Base-by-base conservation (phyloP, 2,888 invertebrate genomes). In the Leptinotarsa haldemani region DNA sequence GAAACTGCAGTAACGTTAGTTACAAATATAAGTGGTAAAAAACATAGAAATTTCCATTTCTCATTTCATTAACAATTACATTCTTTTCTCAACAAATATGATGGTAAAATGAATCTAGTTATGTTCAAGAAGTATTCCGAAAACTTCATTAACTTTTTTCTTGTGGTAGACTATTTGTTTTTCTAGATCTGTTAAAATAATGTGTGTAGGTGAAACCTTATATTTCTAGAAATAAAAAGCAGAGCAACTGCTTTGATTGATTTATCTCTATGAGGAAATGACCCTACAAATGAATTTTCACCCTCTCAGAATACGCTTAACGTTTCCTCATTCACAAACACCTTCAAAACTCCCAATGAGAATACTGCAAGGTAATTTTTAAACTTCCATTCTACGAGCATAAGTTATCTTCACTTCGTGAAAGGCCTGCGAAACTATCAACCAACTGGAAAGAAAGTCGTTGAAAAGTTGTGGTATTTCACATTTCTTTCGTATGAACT, bases 381-480 rank as follows among this genome's bases (percentile, higher is more conserved):
- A 52, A 56, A 56, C 22, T 56, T 15, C 56, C 22, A 56, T 25
- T 56, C 22, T 25, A 56, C 56, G 56, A 56, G 56, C 22, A 56
- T 56, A 56, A 56, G 22, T 56, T 22, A 56, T 56, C 15, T 22
- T 22, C 56, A 56, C 56, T 56, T 56, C 22, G 56, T 52, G 56
- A 56, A 56, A 56, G 12, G 53, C 40, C 40, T 53, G 22, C 13
- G 53, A 52, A 67, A 67, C 40, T 67, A 53, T 18, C 67, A 53
- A 53, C 67, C 67, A 40, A 67, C 30, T 30, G 65, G 69, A 68
- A 71, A 47, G 68, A 53, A 65, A 71, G 69, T 53, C 71, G 52
- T 69, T 65, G 52, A 18, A 64, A 74, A 72, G 76, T 77, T 73
- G 72, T 63, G 74, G 73, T 77, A 75, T 72, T 74, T 74, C 58